These are phyloP conservation scores for Anneissia japonica DNA, from an alignment of 35 echinoderm and acorn worm genomes.

Conservation along the genomic window DNA sequence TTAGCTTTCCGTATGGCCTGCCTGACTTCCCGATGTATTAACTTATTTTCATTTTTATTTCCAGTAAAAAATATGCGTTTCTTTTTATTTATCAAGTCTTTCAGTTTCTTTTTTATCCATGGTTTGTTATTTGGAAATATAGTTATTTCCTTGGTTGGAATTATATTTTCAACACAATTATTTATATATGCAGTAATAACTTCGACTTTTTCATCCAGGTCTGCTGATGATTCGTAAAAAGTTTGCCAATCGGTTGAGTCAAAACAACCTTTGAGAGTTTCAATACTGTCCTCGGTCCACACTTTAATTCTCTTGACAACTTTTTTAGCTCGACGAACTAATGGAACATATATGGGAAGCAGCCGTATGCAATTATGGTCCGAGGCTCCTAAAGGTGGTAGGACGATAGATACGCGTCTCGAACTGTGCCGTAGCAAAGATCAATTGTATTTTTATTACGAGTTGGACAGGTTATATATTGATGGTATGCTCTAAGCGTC, in stretches of 20 bases:
- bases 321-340: background rate
- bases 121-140: constrained; percentile 26
- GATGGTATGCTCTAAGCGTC: background rate
- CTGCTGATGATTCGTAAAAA: background rate
- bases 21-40: background rate
- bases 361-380: too few species aligned
- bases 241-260: constrained; percentile 20
- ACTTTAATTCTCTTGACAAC: background rate
- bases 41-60: background rate
- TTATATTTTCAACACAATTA: background rate
- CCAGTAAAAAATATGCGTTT: constrained; percentile 1
- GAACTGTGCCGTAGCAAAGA: background rate
- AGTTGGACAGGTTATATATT: constrained; percentile 5
- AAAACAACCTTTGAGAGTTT: constrained; percentile 22
- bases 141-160: background rate
- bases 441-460: background rate
- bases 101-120: constrained; percentile 15
- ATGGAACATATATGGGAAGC: too few species aligned
- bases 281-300: constrained; percentile 9
- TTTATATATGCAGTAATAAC: background rate
- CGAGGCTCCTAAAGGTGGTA: background rate
- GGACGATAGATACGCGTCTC: background rate
- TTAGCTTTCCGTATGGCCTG: constrained; percentile 4
- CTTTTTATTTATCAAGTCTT: constrained; percentile 1
- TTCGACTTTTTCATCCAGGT: background rate